Evolutionary conservation across 2,888 invertebrate genomes (phyloP), one percentile per base, ranked within the genome.

Genomic region (Blastobasis adustella): DNA sequence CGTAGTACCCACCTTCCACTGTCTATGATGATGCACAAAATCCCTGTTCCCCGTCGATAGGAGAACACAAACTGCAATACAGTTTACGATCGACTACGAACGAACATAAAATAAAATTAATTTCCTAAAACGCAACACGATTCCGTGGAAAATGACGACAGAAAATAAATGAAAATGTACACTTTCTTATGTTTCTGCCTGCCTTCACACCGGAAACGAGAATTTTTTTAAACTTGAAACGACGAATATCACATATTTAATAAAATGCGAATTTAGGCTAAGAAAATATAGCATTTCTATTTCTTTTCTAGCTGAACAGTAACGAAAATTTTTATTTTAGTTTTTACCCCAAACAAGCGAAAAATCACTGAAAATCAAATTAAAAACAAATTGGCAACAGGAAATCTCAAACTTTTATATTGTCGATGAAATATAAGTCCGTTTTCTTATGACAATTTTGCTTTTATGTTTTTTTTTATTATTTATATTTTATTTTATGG

Each of bases 121-220:
- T 77, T 78, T 73, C 75, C 79, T 72, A 63, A 76, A 81, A 77
- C 68, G 66, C 71, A 71, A 76, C 76, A 79, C 82, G 79, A 73
- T 79, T 76, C 69, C 73, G 74, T 76, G 67, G 73, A 83, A 80
- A 78, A 79, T 74, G 80, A 86, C 82, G 82, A 83, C 79, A 81
- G 82, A 88, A 88, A 87, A 87, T 87, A 87, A 86, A 86, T 83
- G 84, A 86, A 85, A 83, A 77, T 76, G 67, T 68, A 73, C 80
- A 86, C 87, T 87, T 86, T 87, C 81, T 77, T 82, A 82, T 82
- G 86, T 85, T 86, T 85, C 80, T 79, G 69, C 74, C 86, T 82
- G 76, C 63, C 66, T 84, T 87, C 88, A 86, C 76, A 85, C 88
- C 87, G 88, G 88, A 88, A 84, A 74, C 71, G 67, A 71, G 57